Base-by-base conservation (phyloP, 2,113 vertebrate genomes). In the Campylorhamphus procurvoides region DNA sequence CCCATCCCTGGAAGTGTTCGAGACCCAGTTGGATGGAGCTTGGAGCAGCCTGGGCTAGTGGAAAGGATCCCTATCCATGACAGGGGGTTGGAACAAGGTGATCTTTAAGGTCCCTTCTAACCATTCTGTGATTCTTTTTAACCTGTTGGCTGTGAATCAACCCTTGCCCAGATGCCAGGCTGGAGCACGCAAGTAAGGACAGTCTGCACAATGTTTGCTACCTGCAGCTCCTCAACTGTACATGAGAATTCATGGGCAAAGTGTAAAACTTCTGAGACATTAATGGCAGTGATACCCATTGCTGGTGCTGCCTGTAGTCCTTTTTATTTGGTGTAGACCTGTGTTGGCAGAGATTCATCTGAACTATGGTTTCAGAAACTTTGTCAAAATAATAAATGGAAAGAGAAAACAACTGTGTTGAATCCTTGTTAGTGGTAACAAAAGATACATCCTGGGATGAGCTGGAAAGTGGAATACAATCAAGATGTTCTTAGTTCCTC, bases 211-310 rank as follows among this genome's bases (percentile, higher is more conserved):
- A 2, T 37, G 11, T 71, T 55, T 33, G 14, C 6, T 25, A 1
- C 0, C 1, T 69, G 44, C 17, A 67, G 23, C 42, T 78, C 47
- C 17, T 50, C 31, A 39, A 12, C 27, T 33, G 0, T 40, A 9
- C 7, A 6, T 58, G 56, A 76, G 39, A 83, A 83, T 33, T 71
- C 17, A 18, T n/a, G 47, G 25, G 25, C 23, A 28, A 62, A 75
- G n/a, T 22, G 13, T 68, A 29, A n/a, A 64, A 66, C 10, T 64
- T 80, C 13, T 72, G 35, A 42, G 46, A 28, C 73, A 10, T 10
- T 59, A 31, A 19, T 37, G n/a, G 24, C 44, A 68, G 8, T 19
- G 59, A 53, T 35, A 28, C 10, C 13, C 4, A 3, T 28, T 28
- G 22, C 11, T 64, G 10, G 10, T 4, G 0, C 79, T 83, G 64